Base-by-base conservation (phyloP, 2,888 invertebrate genomes). In the Galeruca laticollis region DNA sequence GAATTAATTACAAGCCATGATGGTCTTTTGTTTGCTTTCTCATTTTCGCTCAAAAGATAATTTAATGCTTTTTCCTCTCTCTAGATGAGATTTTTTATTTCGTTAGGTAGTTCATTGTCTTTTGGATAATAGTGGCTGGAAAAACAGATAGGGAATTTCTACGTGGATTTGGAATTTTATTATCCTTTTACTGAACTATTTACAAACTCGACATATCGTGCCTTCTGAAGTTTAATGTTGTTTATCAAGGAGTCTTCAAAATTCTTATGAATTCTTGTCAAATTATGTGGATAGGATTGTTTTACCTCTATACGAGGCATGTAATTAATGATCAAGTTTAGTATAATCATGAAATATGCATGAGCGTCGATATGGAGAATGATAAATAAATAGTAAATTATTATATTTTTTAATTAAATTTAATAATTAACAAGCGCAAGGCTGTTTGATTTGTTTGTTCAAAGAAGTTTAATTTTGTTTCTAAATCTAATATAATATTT, bases 1-100 rank as follows among this genome's bases (percentile, higher is more conserved):
- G 86, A 86, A 86, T 86, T 86, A 86, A 86, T 86, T 86, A 86
- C 85, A 81, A 85, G 83, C 84, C 83, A 81, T 82, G 84, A 83
- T 83, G 81, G 78, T 71, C 76, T 81, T 82, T 86, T 85, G 83
- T 85, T 84, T 82, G 78, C 82, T 81, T 73, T 82, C 83, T 81
- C 83, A 82, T 84, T 84, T 83, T 81, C 81, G 78, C 78, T 81
- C 79, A 78, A 74, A 75, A 83, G 82, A 84, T 83, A 83, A 84
- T 84, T 84, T 84, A 84, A 84, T 84, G 84, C 80, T 80, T 64
- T 72, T 70, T 73, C 70, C 72, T 60, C 56, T 57, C 33, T 66
- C 51, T 60, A 60, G 66, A 66, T 66, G 59, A 31, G 51, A 49
- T 66, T 65, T 64, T 66, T 59, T 49, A 40, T 66, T 66, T 51